These are phyloP conservation scores for Taenaris catops DNA, from an alignment of 2,888 invertebrate species.

Conservation along the genomic window DNA sequence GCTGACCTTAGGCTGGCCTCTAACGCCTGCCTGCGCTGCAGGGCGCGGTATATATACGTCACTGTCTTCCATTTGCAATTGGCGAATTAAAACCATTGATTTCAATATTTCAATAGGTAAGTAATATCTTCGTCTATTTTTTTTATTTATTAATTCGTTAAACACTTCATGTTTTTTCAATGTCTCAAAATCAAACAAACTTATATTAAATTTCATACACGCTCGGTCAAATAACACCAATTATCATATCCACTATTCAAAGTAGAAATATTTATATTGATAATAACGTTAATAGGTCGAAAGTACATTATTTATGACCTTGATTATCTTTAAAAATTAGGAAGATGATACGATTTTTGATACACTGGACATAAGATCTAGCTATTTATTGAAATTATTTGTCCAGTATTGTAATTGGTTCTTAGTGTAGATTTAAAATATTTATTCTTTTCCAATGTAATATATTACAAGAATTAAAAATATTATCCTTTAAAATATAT, in stretches of 20 bases:
- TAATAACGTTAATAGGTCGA: constrained; percentile 32
- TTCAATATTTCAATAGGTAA: too few relatives aligned
- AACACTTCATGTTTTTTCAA: not conserved
- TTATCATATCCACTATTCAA: constrained; percentile 29
- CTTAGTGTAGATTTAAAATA: constrained; percentile 22
- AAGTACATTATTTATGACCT: constrained; percentile 35
- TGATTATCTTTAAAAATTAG: constrained; percentile 31
- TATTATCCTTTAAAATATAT: not conserved
- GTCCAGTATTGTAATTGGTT: constrained; percentile 37
- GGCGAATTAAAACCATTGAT: not conserved
- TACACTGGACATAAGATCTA: constrained; percentile 45
- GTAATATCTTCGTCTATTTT: too few relatives aligned
- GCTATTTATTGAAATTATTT: constrained; percentile 35
- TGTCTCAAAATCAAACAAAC: too few relatives aligned
- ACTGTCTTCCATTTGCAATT: constrained; percentile 9
- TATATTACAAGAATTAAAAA: constrained; percentile 11
- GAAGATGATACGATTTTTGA: constrained; percentile 51
- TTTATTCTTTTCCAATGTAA: constrained; percentile 18
- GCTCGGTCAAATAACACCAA: constrained; percentile 30
- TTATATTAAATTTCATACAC: too few relatives aligned
- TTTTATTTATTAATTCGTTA: too few relatives aligned
- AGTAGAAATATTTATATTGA: constrained; percentile 49
- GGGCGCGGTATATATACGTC: too few relatives aligned
- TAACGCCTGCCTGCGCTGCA: too few relatives aligned
- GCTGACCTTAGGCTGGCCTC: too few relatives aligned